These are phyloP conservation scores for Dynastes hyllus DNA, from an alignment of 2,888 invertebrate genomes.

Conservation along the genomic window DNA sequence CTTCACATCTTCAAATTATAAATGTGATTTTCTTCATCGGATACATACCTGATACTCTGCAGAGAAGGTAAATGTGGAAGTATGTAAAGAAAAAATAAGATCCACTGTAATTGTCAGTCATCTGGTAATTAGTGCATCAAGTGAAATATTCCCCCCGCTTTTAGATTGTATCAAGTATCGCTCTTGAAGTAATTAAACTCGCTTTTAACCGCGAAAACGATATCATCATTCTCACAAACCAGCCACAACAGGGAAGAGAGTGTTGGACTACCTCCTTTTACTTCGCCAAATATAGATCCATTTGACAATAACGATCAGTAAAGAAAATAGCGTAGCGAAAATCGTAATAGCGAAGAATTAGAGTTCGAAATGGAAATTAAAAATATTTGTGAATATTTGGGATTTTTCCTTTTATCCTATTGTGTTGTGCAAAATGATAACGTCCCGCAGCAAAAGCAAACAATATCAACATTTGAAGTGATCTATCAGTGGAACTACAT, in stretches of 20 bases:
- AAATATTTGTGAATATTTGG: constrained; percentile 59
- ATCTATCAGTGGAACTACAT: constrained; percentile 82
- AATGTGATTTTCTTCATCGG: too few relatives aligned
- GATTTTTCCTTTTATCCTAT: constrained; percentile 59
- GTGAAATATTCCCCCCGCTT: neutral
- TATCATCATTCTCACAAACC: constrained; percentile 9
- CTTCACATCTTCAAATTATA: too few relatives aligned
- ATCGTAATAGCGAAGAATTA: neutral
- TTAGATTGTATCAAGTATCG: neutral
- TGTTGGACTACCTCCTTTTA: constrained; percentile 1
- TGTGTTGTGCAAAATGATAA: constrained; percentile 56
- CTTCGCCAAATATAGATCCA: neutral
- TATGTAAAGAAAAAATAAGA: neutral
- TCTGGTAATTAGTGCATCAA: neutral
- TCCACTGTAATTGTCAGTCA: neutral
- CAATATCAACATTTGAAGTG: constrained; percentile 73
- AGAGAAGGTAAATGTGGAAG: too few relatives aligned
- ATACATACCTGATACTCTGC: too few relatives aligned
- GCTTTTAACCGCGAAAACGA: constrained; percentile 29
- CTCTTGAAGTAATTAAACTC: neutral
- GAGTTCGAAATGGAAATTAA: constrained; percentile 37
- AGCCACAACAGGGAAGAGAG: constrained; percentile 5
- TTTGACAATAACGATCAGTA: constrained; percentile 8
- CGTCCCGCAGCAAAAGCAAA: constrained; percentile 34
- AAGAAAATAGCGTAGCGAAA: neutral